phyloP scores from a whole-genome alignment of 2,888 invertebrate genomes.

The Ptilodon capucinus region DNA sequence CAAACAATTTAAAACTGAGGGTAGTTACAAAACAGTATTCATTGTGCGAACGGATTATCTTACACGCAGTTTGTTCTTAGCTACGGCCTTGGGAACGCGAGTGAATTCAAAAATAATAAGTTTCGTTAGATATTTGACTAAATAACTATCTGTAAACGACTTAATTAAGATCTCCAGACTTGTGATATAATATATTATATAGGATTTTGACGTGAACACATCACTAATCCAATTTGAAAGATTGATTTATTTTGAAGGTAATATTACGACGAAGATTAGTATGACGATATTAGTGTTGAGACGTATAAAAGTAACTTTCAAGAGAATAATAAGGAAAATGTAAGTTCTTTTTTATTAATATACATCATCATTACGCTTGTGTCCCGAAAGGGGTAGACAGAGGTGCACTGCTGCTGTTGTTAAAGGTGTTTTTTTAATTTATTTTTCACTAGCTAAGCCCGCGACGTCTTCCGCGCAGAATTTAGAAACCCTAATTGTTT shows the following conservation, averaged over 20 bases:
- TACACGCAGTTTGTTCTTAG: background rate
- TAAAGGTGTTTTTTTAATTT: background rate
- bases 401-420: too few relatives aligned
- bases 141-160: background rate
- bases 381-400: too few relatives aligned
- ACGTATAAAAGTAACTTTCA: conserved; percentile 49
- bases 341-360: conserved; percentile 41
- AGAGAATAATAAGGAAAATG: conserved; percentile 56
- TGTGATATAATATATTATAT: background rate
- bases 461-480: background rate
- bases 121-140: background rate
- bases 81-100: background rate
- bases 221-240: background rate
- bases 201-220: background rate
- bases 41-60: background rate
- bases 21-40: background rate
- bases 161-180: background rate
- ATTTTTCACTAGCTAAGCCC: too few relatives aligned
- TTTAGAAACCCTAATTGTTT: too few relatives aligned
- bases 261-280: conserved; percentile 2
- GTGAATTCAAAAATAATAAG: background rate
- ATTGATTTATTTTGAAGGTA: background rate
- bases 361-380: too few relatives aligned
- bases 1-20: background rate
- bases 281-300: conserved; percentile 35